Percentiles rank a stretch among this genome's conserved stretches.
phyloP scores from a whole-genome alignment of 2,113 vertebrate genomes.

The Romanogobio albipinnatus region DNA sequence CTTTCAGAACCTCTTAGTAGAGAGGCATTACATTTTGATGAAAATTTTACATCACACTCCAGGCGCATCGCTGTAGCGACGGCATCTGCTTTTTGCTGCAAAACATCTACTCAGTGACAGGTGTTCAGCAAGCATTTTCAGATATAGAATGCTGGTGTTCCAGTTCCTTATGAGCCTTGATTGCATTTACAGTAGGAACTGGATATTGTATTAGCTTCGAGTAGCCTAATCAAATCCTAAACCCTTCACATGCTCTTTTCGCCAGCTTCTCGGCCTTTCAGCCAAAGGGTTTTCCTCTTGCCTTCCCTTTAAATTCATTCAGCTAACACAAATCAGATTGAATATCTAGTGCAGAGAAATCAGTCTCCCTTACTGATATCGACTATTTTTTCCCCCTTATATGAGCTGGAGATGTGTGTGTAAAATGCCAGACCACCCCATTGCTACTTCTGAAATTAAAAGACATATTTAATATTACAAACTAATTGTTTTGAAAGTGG shows the following conservation, averaged over 20 bases:
- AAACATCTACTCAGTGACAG: constrained; percentile 10
- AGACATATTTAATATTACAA: constrained; percentile 52
- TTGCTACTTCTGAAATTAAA: constrained; percentile 51
- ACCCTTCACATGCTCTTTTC: constrained; percentile 25
- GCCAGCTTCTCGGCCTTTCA: constrained; percentile 6
- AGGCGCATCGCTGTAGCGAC: background rate
- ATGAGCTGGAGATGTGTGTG: background rate
- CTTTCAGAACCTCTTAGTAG: constrained; percentile 29
- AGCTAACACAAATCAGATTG: constrained; percentile 33
- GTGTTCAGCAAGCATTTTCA: constrained; percentile 10
- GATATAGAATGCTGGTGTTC: background rate
- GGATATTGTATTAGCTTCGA: constrained; percentile 50
- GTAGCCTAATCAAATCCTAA: constrained; percentile 45
- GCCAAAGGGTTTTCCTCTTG: constrained; percentile 1
- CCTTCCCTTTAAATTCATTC: constrained; percentile 27
- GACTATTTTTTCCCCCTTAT: background rate
- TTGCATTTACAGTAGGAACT: constrained; percentile 48
- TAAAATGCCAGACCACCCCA: background rate
- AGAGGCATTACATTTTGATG: background rate
- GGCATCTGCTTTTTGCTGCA: background rate
- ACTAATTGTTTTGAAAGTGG: constrained; percentile 58
- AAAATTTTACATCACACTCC: constrained; percentile 12
- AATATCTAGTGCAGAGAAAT: constrained; percentile 18
- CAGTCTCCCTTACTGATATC: constrained; percentile 28
- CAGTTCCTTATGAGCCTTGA: constrained; percentile 30